Evolutionary conservation across 2,888 invertebrate species (phyloP), one percentile per base, ranked within the genome.

Genomic region (Ernsta delagoae): DNA sequence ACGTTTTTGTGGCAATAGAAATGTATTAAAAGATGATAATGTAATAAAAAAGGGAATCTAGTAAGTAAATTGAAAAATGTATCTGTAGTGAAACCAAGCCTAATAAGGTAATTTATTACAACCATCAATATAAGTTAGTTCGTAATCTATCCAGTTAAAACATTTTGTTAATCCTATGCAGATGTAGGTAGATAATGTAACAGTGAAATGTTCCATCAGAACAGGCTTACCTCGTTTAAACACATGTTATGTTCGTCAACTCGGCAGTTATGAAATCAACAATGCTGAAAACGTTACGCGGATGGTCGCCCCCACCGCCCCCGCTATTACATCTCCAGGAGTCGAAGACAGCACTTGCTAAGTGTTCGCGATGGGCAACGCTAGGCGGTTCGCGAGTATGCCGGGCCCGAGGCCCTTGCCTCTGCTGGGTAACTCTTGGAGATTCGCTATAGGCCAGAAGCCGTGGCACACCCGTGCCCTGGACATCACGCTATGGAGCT

Each of bases 331-430:
- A 74, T 79, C 78, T 82, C 81, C 73, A 82, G 85, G 83, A 83
- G 81, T 85, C 86, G 89, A 78, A 82, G 81, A 70, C 78, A 77
- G 75, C 78, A 88, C 84, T 88, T 85, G 80, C 83, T 79, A 77
- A 77, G 75, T 77, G 75, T 72, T 77, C 87, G 88, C 85, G 82
- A 92, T 92, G 92, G 82, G 77, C 76, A 83, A 79, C 83, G 88
- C 88, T 81, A 90, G 92, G 80, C 85, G 87, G 76, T 97, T 96
- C 84, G 85, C 93, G 62, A 94, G 94, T 71, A 95, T 97, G 81
- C 97, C 97, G 4, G 97, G 97, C 24, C 97, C 97, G 16, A 95
- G 92, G 86, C 95, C 95, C 62, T 84, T 96, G 80, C 97, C 97
- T 0, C 69, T 97, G 59, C 89, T 97, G 62, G 97, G 97, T 67